Percentiles rank a stretch among this genome's conserved stretches.
Conservation (phyloP, 1,140 invertebrate species). For the Dendroctonus valens region DNA sequence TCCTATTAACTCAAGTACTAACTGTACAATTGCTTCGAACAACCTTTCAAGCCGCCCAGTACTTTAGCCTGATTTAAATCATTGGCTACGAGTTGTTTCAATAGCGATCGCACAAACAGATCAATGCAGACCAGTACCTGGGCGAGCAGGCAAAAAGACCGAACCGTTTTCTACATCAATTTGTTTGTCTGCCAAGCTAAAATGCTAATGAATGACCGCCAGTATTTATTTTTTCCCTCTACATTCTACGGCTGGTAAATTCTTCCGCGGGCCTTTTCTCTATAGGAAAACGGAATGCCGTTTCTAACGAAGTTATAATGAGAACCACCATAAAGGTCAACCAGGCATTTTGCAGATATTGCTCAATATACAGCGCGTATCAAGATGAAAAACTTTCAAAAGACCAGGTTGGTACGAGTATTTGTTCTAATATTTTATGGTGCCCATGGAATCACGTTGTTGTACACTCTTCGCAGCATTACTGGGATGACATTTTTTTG, state of each 20-base stretch:
- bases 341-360: neutral
- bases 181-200: conserved; percentile 17
- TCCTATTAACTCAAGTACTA: no score
- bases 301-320: no score
- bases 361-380: neutral
- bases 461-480: no score
- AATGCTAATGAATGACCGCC: conserved; percentile 13
- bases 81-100: neutral
- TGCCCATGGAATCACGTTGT: no score
- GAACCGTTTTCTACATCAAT: conserved; percentile 10
- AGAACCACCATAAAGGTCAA: neutral
- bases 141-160: conserved; percentile 3
- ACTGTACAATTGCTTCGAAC: no score
- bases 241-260: neutral
- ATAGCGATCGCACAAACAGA: neutral
- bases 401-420: no score
- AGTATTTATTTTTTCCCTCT: conserved; percentile 3
- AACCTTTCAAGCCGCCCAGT: no score
- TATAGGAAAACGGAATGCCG: no score
- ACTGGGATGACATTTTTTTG: no score
- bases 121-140: neutral
- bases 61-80: neutral
- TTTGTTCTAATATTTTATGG: no score
- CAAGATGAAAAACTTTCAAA: neutral
- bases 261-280: no score